Evolutionary conservation across 2,797 vertebrate genomes (phyloP).

Genomic region (Spizella passerina): DNA sequence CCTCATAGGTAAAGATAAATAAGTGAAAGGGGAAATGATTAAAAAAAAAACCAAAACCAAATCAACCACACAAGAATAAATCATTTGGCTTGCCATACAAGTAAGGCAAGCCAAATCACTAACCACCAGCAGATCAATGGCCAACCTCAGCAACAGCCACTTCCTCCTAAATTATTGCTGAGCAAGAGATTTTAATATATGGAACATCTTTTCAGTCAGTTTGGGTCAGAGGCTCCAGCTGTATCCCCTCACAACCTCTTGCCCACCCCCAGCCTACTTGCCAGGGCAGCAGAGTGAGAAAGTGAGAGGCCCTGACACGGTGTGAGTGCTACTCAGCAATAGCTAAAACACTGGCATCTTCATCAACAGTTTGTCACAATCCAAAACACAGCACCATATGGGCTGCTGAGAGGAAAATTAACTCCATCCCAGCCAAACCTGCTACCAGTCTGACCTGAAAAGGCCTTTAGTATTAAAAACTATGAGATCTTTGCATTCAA

Average conservation of each 20-base stretch:
- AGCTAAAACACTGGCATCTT: not conserved
- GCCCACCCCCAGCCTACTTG: not conserved
- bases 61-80: not conserved
- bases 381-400: conserved; percentile 31
- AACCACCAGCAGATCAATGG: not conserved
- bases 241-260: not conserved
- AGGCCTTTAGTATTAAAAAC: not conserved
- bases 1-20: not conserved
- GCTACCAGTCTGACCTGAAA: not conserved
- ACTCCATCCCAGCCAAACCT: not conserved
- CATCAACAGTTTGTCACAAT: not conserved
- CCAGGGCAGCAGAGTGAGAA: not conserved
- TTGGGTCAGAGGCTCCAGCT: not conserved
- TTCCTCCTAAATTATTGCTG: not conserved
- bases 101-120: not conserved
- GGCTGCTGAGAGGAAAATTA: not conserved
- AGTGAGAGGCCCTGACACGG: not conserved
- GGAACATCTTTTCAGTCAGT: not conserved
- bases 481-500: not conserved
- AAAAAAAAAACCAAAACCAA: not conserved
- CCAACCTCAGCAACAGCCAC: not conserved
- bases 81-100: not conserved
- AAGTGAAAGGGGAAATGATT: not conserved
- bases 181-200: not conserved
- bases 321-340: not conserved